These are phyloP conservation scores for Crotalus tigris DNA, from an alignment of 2,113 vertebrate genomes.

Conservation along the genomic window DNA sequence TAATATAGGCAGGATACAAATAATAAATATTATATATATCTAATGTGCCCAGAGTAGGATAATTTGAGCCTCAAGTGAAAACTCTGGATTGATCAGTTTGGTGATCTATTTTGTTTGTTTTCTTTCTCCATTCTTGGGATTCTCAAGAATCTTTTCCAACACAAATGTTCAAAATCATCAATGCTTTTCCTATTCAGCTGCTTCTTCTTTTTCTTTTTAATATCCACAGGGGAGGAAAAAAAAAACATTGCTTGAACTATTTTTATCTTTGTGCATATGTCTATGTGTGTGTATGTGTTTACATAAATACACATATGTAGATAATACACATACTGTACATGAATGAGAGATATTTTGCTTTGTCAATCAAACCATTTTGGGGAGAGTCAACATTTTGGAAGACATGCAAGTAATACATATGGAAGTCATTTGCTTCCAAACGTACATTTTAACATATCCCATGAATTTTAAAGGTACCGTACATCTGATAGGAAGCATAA, in stretches of 20 bases:
- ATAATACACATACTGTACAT: background rate
- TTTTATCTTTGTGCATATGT: background rate
- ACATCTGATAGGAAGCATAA: background rate
- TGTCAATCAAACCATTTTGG: background rate
- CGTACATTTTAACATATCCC: background rate
- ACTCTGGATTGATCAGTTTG: background rate
- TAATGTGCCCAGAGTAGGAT: background rate
- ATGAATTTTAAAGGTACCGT: background rate
- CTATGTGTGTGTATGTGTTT: too few species aligned
- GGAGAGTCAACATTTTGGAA: background rate
- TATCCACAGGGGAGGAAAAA: background rate
- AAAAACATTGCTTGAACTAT: background rate
- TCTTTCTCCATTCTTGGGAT: background rate
- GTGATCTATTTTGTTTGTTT: background rate
- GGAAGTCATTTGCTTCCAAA: background rate
- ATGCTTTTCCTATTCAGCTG: background rate
- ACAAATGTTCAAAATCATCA: background rate
- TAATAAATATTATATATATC: too few species aligned
- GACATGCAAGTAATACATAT: background rate
- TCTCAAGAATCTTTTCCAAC: background rate
- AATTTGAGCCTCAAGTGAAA: background rate
- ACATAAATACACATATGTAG: too few species aligned
- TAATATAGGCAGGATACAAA: too few species aligned
- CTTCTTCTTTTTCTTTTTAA: too few species aligned
- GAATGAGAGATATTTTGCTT: background rate